A percentile compares a stretch with the other conserved stretches of the same genome.
Conservation (phyloP, 2,888 invertebrate species). For the Tachystola acroxantha region DNA sequence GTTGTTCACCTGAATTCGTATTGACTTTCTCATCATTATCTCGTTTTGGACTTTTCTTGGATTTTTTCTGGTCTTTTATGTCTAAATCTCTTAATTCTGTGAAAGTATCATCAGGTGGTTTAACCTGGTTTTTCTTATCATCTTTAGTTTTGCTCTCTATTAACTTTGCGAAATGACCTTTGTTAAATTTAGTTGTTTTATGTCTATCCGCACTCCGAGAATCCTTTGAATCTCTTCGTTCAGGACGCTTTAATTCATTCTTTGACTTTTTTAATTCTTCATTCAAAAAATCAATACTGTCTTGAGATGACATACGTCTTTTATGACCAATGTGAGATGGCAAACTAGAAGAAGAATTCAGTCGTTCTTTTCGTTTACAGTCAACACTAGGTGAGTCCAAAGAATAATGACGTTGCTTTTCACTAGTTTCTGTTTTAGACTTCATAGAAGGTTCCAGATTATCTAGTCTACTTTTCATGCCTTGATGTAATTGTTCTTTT, state of each 20-base stretch:
- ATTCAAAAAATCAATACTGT: conserved; percentile 75
- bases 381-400: conserved; percentile 64
- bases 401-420: conserved; percentile 71
- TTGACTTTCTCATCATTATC: conserved; percentile 38
- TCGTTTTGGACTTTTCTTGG: conserved; percentile 42
- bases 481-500: conserved; percentile 2
- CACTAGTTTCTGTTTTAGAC: conserved; percentile 41
- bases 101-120: conserved; percentile 62
- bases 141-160: conserved; percentile 80
- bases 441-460: conserved; percentile 32
- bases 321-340: conserved; percentile 83
- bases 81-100: conserved; percentile 51
- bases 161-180: conserved; percentile 76
- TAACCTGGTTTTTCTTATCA: conserved; percentile 77
- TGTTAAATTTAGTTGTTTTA: conserved; percentile 77
- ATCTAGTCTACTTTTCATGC: conserved; percentile 51
- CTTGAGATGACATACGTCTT: conserved; percentile 88
- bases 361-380: conserved; percentile 78
- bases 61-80: conserved; percentile 39
- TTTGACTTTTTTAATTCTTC: conserved; percentile 82
- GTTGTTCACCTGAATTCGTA: conserved; percentile 29
- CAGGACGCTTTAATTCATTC: conserved; percentile 70
- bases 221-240: conserved; percentile 86
- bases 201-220: conserved; percentile 56
- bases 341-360: conserved; percentile 77